Conservation (phyloP, 2,888 invertebrate species). For the Ophonus ardosiacus region DNA sequence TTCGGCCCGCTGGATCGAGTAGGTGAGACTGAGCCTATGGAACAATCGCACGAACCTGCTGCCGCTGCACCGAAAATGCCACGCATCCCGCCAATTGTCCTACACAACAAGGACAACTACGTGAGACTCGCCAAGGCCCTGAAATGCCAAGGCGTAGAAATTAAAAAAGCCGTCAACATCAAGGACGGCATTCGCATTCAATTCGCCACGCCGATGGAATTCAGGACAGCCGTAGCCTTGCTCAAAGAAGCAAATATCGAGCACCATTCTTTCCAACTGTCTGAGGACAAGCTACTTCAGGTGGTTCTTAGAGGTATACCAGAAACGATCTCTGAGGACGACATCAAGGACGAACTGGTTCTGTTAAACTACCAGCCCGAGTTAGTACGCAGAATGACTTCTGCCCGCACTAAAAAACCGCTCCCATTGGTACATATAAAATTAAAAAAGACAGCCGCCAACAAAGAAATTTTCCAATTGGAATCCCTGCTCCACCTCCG, state of each 20-base stretch:
- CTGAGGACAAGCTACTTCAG: neutral
- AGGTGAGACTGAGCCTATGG: too few species aligned
- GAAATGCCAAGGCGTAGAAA: neutral
- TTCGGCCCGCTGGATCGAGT: too few species aligned
- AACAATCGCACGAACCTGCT: too few species aligned
- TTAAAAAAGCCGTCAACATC: neutral
- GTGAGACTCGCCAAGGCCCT: neutral
- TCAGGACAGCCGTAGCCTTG: neutral
- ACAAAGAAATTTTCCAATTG: neutral
- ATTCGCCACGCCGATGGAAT: neutral
- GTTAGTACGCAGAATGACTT: neutral
- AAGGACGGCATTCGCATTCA: neutral
- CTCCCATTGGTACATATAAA: neutral
- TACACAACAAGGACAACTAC: neutral
- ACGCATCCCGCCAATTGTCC: too few species aligned
- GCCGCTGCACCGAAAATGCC: too few species aligned
- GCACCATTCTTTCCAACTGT: neutral
- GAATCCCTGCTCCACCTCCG: neutral
- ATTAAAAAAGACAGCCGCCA: neutral
- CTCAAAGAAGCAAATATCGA: neutral
- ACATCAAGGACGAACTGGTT: neutral
- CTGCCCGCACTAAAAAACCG: neutral
- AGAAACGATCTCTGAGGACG: neutral
- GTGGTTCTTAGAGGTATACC: neutral
- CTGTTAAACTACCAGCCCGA: neutral